Percentiles rank a stretch among this genome's conserved stretches.
phyloP scores from a whole-genome alignment of 1,140 invertebrate species.

The Varroa destructor region DNA sequence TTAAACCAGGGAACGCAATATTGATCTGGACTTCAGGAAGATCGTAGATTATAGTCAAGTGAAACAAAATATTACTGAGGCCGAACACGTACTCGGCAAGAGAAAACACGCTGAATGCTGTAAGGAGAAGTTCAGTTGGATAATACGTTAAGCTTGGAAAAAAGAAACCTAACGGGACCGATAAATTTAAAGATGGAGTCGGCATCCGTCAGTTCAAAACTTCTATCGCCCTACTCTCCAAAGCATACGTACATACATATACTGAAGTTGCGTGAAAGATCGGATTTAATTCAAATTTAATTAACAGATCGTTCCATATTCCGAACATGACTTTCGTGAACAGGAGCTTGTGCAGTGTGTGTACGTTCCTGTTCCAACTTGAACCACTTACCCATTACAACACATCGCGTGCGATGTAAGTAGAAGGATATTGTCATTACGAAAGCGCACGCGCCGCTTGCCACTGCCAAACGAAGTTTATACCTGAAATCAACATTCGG shows the following conservation, averaged over 20 bases:
- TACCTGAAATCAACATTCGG: not conserved
- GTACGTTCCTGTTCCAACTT: no score
- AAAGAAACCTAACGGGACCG: no score
- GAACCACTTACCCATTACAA: not conserved
- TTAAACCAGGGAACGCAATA: not conserved
- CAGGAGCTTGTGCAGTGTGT: no score
- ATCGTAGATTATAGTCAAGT: slow-evolving; percentile 26
- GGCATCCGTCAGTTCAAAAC: no score
- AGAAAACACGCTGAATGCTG: slow-evolving; percentile 25
- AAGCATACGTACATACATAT: no score
- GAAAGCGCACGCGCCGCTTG: not conserved
- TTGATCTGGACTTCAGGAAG: slow-evolving; percentile 14
- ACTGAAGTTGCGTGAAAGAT: no score
- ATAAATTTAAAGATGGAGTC: no score
- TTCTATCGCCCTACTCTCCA: no score
- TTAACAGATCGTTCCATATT: no score
- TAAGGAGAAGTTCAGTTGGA: not conserved
- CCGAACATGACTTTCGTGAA: no score
- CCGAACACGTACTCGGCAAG: slow-evolving; percentile 26
- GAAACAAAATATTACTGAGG: slow-evolving; percentile 24
- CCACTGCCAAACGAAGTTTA: slow-evolving; percentile 23
- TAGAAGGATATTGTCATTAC: slow-evolving; percentile 27
- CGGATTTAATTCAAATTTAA: no score
- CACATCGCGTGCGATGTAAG: slow-evolving; percentile 19
- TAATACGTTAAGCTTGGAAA: no score